These are phyloP conservation scores for Phyllotis vaccarum DNA, from an alignment of 2,797 vertebrate species.

Conservation along the genomic window DNA sequence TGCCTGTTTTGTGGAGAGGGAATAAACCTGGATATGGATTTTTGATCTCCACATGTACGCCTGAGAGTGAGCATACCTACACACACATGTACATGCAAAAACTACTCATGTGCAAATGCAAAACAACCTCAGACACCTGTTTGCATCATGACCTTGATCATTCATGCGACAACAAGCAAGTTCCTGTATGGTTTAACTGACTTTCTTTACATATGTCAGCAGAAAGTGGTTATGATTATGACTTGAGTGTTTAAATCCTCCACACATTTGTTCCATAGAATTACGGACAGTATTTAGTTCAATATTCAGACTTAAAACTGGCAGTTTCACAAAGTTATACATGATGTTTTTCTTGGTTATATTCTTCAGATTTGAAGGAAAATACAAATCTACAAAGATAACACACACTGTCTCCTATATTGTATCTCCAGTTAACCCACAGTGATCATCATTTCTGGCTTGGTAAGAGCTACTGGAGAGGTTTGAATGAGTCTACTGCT, in stretches of 20 bases:
- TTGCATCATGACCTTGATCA: not conserved
- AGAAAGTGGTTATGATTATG: not conserved
- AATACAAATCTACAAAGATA: not conserved
- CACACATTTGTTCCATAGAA: not conserved
- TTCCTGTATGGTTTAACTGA: not conserved
- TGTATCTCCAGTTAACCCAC: not conserved
- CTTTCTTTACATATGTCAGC: conserved; percentile 3
- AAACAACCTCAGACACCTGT: not conserved
- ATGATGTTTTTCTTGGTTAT: conserved; percentile 8
- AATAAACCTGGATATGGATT: not conserved
- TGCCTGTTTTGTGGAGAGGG: not conserved
- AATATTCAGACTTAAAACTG: not conserved
- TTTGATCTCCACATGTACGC: not conserved
- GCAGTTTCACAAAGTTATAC: not conserved
- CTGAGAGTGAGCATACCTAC: not conserved
- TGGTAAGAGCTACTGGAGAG: conserved; percentile 11
- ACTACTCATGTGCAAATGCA: not conserved
- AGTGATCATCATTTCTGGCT: not conserved
- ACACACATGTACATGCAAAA: not conserved
- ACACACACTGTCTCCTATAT: not conserved
- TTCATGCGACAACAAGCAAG: not conserved
- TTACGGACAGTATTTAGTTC: not conserved
- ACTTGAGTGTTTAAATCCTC: not conserved
- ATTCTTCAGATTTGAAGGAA: not conserved
- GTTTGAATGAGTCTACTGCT: not conserved